Base-by-base conservation (phyloP, 2,888 invertebrate genomes). In the Macaria liturata region DNA sequence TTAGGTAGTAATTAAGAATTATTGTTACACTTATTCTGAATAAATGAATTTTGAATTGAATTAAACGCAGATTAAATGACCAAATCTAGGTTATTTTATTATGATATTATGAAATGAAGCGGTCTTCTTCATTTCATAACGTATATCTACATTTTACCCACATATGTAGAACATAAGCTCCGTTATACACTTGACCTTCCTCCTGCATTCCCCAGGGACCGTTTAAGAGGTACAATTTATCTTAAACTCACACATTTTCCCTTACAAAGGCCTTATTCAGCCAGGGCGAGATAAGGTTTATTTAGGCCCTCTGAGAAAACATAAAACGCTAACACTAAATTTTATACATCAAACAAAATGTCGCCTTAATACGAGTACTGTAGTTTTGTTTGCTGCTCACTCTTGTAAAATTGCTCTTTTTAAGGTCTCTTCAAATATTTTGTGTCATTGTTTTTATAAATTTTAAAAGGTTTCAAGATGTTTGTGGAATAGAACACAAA, bases 151-250 rank as follows among this genome's bases (percentile, higher is more conserved):
- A 7, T 37, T 37, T 6, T 3, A 7, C 34, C 1, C 7, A 7
- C 7, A 37, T 6, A 37, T 7, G 34, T 37, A 37, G 34, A 48
- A 9, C 48, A 5, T 46, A 51, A 40, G 50, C 47, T 54, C 32
- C 50, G 48, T 46, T 55, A 34, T 50, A 50, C 31, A 59, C 54
- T 59, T 59, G 59, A 55, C 59, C 59, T 55, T 55, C 49, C 42
- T 34, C 1, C 55, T 7, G 40, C 5, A 9, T 31, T 43, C 59
- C 52, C 48, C 20, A n/a, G 55, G 52, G 55, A 60, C 43, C 59
- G 59, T 52, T 60, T 55, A 60, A 60, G 55, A 49, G 52, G 59
- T 52, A 55, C 54, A 52, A 60, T 60, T 60, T 60, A 60, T 61
- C 57, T 61, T 51, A 54, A 57, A 54, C 54, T 61, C 57, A 51